phyloP scores from a whole-genome alignment of 2,797 vertebrate species.

The Sebastes oblongus region DNA sequence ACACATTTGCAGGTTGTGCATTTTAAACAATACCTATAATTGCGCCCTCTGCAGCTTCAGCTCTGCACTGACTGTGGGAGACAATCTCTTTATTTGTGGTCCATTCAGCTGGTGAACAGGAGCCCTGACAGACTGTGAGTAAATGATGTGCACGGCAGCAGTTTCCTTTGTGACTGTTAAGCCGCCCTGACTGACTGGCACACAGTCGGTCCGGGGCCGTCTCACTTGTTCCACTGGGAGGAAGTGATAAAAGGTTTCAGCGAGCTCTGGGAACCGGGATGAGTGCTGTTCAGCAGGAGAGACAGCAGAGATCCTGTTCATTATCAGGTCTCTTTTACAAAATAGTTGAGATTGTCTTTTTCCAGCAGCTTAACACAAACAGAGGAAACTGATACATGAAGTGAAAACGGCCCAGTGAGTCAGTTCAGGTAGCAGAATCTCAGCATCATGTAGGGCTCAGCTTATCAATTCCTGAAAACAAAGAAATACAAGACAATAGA shows the following conservation, averaged over 20 bases:
- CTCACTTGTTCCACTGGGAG: conserved; percentile 52
- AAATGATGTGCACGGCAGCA: conserved; percentile 57
- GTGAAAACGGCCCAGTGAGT: not conserved
- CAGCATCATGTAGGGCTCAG: not conserved
- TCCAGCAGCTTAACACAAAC: not conserved
- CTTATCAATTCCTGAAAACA: not conserved
- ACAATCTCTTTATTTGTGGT: conserved; percentile 40
- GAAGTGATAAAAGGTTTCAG: conserved; percentile 54
- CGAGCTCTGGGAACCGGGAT: conserved; percentile 44
- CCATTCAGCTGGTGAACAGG: conserved; percentile 55
- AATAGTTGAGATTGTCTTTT: not conserved
- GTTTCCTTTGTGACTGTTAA: conserved; percentile 76
- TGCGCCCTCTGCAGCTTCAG: conserved; percentile 2
- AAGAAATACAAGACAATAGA: not conserved
- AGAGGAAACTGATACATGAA: not conserved
- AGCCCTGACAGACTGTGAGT: conserved; percentile 38
- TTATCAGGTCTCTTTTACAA: conserved; percentile 13
- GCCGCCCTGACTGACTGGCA: conserved; percentile 42
- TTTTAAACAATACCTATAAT: conserved; percentile 38
- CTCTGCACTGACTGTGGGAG: conserved; percentile 28
- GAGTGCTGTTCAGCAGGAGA: conserved; percentile 28
- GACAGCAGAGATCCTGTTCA: conserved; percentile 17
- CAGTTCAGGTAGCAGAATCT: not conserved
- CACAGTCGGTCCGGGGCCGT: conserved; percentile 41
- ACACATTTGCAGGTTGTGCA: conserved; percentile 1